A percentile compares a stretch with the other conserved stretches of the same genome.
These are phyloP conservation scores for Hydractinia echinata DNA, from an alignment of 30 jellyfish, hydroid and myxozoan genomes.

Conservation along the genomic window DNA sequence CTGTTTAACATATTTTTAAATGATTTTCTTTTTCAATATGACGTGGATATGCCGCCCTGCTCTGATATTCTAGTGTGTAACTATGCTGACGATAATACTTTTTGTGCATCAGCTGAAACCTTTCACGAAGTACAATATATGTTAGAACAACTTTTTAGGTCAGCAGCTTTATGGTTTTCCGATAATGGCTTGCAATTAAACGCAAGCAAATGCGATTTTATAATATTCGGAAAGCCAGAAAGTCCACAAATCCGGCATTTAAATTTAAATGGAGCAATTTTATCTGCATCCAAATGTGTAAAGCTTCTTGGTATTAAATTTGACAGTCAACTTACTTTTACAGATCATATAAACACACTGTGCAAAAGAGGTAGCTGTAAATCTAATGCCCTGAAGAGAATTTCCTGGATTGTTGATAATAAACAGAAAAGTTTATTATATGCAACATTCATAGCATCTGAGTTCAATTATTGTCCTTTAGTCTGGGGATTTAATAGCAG, in stretches of 20 bases:
- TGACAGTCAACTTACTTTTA: background rate
- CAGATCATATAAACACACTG: slow-evolving; percentile 1
- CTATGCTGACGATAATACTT: too few species aligned
- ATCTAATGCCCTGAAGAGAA: background rate
- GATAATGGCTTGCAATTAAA: too few species aligned
- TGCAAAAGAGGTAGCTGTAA: background rate
- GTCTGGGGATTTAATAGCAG: background rate
- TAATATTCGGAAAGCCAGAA: too few species aligned
- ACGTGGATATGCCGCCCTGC: too few species aligned
- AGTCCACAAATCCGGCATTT: background rate
- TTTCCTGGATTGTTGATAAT: background rate
- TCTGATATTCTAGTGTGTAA: too few species aligned
- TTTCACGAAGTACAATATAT: too few species aligned
- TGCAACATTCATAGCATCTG: slow-evolving; percentile 3
- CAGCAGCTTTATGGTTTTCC: too few species aligned
- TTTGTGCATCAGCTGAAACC: too few species aligned
- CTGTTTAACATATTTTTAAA: too few species aligned
- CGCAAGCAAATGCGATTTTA: too few species aligned
- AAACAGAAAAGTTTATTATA: background rate
- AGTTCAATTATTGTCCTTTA: slow-evolving; percentile 4
- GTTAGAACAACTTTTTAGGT: too few species aligned
- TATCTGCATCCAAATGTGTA: background rate
- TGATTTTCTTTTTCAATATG: too few species aligned
- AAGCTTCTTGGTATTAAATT: background rate
- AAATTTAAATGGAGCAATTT: background rate